These are phyloP conservation scores for Grus americana DNA, from an alignment of 2,113 vertebrate species.

Conservation along the genomic window DNA sequence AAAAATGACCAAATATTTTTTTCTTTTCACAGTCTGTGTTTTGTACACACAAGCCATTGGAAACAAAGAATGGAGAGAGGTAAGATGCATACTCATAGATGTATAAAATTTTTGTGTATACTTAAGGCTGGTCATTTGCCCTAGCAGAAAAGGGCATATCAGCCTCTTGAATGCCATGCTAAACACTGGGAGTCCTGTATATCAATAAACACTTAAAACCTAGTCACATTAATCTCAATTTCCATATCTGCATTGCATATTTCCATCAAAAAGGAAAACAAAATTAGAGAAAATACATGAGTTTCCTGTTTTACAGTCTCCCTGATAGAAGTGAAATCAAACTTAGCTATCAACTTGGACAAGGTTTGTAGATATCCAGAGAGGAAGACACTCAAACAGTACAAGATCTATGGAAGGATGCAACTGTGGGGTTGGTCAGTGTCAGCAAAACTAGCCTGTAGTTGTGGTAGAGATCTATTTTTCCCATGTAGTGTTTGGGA, in stretches of 20 bases:
- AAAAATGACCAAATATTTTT: neutral
- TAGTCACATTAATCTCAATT: neutral
- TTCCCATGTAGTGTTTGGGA: neutral
- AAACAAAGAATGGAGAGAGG: conserved; percentile 99
- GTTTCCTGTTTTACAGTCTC: neutral
- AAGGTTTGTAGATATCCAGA: neutral
- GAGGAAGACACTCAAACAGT: neutral
- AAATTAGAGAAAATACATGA: neutral
- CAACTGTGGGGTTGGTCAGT: neutral
- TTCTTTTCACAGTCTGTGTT: conserved; percentile 88
- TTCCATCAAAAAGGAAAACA: neutral
- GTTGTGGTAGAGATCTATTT: neutral
- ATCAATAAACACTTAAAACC: neutral
- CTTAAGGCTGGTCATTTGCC: neutral
- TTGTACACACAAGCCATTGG: conserved; percentile 95
- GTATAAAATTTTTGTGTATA: neutral
- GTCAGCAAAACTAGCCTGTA: neutral
- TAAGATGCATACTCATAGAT: conserved; percentile 67
- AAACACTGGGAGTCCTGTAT: neutral
- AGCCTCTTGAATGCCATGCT: neutral
- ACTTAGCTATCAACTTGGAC: neutral
- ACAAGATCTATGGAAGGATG: neutral
- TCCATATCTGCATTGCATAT: neutral
- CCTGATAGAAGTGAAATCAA: neutral
- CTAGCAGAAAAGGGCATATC: neutral